These are phyloP conservation scores for Cyanoderma ruficeps DNA, from an alignment of 2,113 vertebrate species.

Conservation along the genomic window DNA sequence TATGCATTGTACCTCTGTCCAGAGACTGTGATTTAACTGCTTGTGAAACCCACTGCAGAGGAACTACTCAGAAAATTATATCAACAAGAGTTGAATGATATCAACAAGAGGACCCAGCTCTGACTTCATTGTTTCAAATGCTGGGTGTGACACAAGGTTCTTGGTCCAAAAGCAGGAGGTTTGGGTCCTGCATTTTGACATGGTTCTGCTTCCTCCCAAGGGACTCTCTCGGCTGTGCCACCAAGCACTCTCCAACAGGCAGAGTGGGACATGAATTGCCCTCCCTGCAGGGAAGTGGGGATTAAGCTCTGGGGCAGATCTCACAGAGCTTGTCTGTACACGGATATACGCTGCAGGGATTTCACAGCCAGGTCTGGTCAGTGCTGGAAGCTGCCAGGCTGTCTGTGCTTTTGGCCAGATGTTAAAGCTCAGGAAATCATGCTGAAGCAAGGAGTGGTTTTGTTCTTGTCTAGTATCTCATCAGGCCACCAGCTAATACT, in stretches of 20 bases:
- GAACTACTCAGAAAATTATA: background rate
- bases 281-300: background rate
- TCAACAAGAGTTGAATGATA: background rate
- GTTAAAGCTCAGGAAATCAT: background rate
- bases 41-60: background rate
- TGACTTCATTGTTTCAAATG: background rate
- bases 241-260: background rate
- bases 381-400: background rate
- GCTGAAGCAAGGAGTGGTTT: slow-evolving; percentile 11
- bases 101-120: background rate
- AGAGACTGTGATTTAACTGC: background rate
- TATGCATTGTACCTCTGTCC: background rate
- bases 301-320: background rate
- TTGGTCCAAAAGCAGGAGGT: background rate
- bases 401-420: background rate
- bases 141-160: background rate
- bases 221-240: fast-evolving
- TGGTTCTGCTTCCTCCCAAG: background rate
- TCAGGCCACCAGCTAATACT: background rate
- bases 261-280: background rate
- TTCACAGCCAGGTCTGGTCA: background rate
- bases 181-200: background rate
- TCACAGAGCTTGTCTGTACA: background rate
- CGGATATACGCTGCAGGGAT: background rate
- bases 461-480: background rate